A percentile compares a stretch with the other conserved stretches of the same genome.
These are phyloP conservation scores for Epinephelus lanceolatus DNA, from an alignment of 2,113 vertebrate species.

Conservation along the genomic window DNA sequence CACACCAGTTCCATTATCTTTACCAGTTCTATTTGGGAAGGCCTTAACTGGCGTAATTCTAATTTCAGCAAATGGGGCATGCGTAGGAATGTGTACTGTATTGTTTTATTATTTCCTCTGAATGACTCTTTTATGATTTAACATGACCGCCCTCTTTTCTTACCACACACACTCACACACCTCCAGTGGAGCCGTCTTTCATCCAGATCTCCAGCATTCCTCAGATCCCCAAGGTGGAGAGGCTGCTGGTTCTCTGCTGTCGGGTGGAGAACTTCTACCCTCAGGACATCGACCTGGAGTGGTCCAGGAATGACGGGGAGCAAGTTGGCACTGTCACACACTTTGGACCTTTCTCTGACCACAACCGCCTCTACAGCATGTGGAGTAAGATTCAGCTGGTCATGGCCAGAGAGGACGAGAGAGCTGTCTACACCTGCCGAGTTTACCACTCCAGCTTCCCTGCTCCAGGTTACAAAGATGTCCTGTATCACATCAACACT, in stretches of 20 bases:
- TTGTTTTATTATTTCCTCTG: not conserved
- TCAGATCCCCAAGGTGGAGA: conserved; percentile 65
- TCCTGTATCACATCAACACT: conserved; percentile 74
- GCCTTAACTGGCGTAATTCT: not conserved
- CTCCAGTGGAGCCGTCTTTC: conserved; percentile 72
- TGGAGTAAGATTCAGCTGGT: conserved; percentile 77
- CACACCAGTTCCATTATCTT: not conserved
- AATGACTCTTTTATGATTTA: not conserved
- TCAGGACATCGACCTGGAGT: conserved; percentile 60
- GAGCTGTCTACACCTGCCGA: conserved; percentile 67
- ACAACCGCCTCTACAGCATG: conserved; percentile 63
- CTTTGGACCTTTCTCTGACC: conserved; percentile 76
- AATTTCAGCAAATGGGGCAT: not conserved
- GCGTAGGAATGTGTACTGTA: not conserved
- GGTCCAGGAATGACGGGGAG: conserved; percentile 73
- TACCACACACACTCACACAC: not conserved
- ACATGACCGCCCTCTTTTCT: not conserved
- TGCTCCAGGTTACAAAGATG: conserved; percentile 60
- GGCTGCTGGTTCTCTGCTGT: conserved; percentile 76
- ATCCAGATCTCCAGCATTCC: conserved; percentile 77
- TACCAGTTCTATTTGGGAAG: not conserved
- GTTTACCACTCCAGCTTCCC: conserved; percentile 77
- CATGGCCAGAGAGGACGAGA: conserved; percentile 71
- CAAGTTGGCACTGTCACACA: conserved; percentile 31
- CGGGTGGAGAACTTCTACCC: conserved; percentile 80